These are phyloP conservation scores for Trichogramma evanescens DNA, from an alignment of 2,888 invertebrate genomes.

Conservation along the genomic window DNA sequence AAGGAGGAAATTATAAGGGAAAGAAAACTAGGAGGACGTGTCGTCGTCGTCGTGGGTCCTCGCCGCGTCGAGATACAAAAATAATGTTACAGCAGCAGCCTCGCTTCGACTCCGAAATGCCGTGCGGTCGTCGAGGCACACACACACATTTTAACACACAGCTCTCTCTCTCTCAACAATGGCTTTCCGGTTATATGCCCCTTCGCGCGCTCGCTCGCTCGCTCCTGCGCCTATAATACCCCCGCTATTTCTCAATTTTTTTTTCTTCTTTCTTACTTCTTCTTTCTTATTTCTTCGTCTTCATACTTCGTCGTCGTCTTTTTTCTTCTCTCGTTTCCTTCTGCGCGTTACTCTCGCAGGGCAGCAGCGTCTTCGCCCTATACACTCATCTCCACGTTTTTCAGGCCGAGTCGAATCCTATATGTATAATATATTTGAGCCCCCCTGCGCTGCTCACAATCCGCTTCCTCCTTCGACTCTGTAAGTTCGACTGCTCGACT, in stretches of 20 bases:
- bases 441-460: neutral
- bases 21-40: neutral
- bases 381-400: too few relatives aligned
- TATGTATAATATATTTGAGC: neutral
- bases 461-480: slow-evolving; percentile 15
- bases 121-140: too few relatives aligned
- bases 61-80: too few relatives aligned
- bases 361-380: too few relatives aligned
- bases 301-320: neutral
- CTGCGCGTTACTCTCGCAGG: neutral
- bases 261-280: too few relatives aligned
- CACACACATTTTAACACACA: too few relatives aligned
- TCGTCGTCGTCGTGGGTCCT: neutral
- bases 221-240: neutral
- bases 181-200: neutral
- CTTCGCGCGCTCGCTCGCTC: slow-evolving; percentile 5
- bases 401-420: too few relatives aligned
- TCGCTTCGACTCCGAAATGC: too few relatives aligned
- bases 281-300: too few relatives aligned
- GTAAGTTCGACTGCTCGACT: neutral
- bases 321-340: slow-evolving; percentile 6
- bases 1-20: neutral
- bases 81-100: too few relatives aligned
- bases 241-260: too few relatives aligned
- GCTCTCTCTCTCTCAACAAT: too few relatives aligned